Conservation (phyloP, 2,888 invertebrate genomes). For the Frankliniella fusca region DNA sequence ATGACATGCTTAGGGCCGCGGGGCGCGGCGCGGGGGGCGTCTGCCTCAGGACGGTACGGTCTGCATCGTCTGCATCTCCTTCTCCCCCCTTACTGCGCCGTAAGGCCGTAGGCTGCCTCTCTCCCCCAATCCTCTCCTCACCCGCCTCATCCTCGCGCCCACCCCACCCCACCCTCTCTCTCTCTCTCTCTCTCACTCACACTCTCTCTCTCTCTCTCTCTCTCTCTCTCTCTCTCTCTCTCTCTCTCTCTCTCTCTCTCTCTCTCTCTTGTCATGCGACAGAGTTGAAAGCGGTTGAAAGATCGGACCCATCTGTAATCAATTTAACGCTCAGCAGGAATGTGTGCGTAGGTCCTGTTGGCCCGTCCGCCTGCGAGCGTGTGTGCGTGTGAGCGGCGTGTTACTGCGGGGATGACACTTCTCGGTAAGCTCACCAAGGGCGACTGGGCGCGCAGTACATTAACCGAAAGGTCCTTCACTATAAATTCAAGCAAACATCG, state of each 20-base stretch:
- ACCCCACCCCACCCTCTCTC: no score
- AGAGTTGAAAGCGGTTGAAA: neutral
- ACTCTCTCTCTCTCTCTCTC: no score
- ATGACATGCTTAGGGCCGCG: neutral
- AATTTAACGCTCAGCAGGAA: constrained; percentile 11
- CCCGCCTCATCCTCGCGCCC: no score
- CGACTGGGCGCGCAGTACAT: neutral
- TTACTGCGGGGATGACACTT: neutral
- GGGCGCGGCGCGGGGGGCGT: neutral
- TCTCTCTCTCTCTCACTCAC: no score
- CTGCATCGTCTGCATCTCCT: neutral
- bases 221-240: no score
- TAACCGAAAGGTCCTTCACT: no score
- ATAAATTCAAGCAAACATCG: no score
- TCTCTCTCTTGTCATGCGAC: no score
- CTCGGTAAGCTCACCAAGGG: neutral
- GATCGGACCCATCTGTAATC: neutral
- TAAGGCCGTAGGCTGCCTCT: neutral
- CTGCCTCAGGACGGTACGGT: no score
- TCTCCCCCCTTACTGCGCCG: neutral
- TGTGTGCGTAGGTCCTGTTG: neutral
- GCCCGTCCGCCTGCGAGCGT: no score
- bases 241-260: no score
- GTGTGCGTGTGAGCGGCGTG: neutral
- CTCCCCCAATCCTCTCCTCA: neutral